Base-by-base conservation (phyloP, 2,888 invertebrate genomes). In the Priapulus caudatus region DNA sequence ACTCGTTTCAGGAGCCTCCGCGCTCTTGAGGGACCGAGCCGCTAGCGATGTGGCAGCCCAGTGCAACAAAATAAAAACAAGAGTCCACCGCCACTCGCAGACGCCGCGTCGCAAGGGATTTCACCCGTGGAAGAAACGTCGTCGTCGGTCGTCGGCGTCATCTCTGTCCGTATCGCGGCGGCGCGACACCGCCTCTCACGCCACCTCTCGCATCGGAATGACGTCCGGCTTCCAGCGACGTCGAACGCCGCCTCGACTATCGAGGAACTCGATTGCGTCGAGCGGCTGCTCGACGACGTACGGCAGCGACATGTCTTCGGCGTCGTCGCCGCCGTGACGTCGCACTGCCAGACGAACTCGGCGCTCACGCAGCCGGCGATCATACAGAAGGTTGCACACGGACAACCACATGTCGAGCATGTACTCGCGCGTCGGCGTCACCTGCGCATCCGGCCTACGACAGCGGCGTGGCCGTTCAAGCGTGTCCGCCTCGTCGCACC, bases 81-180 rank as follows among this genome's bases (percentile, higher is more conserved):
- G 75, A 90, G 89, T 54, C 92, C 92, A 18, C 92, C 92, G 51
- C 92, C 91, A 15, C 75, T 92, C 56, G 92, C 93, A 0, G 93
- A 93, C 72, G 91, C 91, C 3, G 91, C 91, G 21, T 20, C 92
- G 92, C 56, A 93, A 93, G 74, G 90, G 91, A 44, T 92, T 92
- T 72, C 91, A 92, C 70, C 91, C 92, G 1, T 92, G 91, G 91
- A 91, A 91, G 78, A 91, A 91, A 74, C 85, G n/a, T n/a, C n/a
- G n/a, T n/a, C n/a, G n/a, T n/a, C 85, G 10, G 33, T 33, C 33
- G 33, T 47, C 53, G 10, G 33, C 33, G n/a, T n/a, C 33, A n/a
- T 33, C 33, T 10, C n/a, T 10, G 10, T n/a, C n/a, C n/a, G n/a
- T n/a, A n/a, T n/a, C n/a, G n/a, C n/a, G n/a, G n/a, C n/a, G n/a